These are phyloP conservation scores for Perizoma affinitatum DNA, from an alignment of 2,888 invertebrate genomes.

Conservation along the genomic window DNA sequence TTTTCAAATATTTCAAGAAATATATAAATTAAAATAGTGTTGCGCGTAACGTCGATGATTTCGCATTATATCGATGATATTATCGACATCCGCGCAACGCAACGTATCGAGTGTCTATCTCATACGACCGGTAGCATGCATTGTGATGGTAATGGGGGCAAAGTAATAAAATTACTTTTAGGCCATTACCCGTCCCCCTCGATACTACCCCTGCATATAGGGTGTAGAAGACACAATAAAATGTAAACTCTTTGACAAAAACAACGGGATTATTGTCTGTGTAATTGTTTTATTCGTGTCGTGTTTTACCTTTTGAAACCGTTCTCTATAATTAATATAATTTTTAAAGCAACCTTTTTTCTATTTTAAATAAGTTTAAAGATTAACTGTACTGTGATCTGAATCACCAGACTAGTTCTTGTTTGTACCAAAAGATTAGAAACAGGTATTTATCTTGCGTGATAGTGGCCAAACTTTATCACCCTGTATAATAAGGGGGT, in stretches of 20 bases:
- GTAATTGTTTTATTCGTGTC: constrained; percentile 69
- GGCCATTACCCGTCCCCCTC: constrained; percentile 80
- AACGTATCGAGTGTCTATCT: constrained; percentile 60
- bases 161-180: constrained; percentile 84
- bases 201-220: constrained; percentile 66
- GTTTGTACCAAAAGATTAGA: neutral
- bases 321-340: constrained; percentile 31
- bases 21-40: constrained; percentile 5
- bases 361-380: neutral
- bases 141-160: constrained; percentile 84
- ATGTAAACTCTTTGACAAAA: constrained; percentile 69
- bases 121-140: constrained; percentile 76
- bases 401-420: neutral
- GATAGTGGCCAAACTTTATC: constrained; percentile 20
- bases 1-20: too few species aligned
- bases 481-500: constrained; percentile 70
- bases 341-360: neutral
- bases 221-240: constrained; percentile 73
- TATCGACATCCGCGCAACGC: constrained; percentile 35
- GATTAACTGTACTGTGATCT: neutral
- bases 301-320: constrained; percentile 33
- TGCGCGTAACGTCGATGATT: constrained; percentile 18
- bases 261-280: constrained; percentile 69
- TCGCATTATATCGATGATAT: constrained; percentile 2
- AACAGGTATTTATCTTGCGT: neutral